Evolutionary conservation across 2,888 invertebrate genomes (phyloP).

Genomic region (Lochmaea crataegi): DNA sequence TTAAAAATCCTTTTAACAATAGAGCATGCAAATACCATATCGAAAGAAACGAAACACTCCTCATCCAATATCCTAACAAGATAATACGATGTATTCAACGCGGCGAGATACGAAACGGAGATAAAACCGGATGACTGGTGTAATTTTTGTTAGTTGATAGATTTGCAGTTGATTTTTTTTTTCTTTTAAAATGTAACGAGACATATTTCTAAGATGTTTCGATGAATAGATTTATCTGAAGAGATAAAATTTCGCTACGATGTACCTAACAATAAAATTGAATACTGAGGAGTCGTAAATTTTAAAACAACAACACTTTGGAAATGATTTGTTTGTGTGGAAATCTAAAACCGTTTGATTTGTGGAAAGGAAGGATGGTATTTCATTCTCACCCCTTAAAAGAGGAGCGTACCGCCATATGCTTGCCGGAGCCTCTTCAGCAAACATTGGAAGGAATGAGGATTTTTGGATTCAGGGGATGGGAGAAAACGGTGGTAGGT

Average conservation of each 20-base stretch:
- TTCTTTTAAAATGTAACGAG: neutral
- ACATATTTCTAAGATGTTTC: neutral
- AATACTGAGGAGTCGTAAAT: no score
- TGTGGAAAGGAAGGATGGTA: no score
- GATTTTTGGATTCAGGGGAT: no score
- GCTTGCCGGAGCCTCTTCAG: no score
- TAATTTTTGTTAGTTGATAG: slow-evolving; percentile 15
- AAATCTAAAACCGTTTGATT: no score
- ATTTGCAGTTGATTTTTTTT: neutral
- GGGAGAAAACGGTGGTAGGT: no score
- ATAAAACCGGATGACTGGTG: slow-evolving; percentile 27
- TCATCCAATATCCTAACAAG: slow-evolving; percentile 26
- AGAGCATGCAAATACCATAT: slow-evolving; percentile 24
- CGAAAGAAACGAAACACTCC: slow-evolving; percentile 28
- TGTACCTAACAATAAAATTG: neutral
- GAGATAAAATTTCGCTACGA: no score
- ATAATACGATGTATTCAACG: slow-evolving; percentile 30
- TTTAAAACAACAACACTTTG: no score
- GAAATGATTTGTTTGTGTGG: no score
- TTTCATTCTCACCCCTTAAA: no score
- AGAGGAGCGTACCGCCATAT: no score
- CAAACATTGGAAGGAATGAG: no score
- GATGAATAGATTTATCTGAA: neutral
- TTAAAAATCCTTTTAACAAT: slow-evolving; percentile 25
- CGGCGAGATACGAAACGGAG: slow-evolving; percentile 9